Conservation (phyloP, 2,888 invertebrate genomes). For the Amphipyra berbera region DNA sequence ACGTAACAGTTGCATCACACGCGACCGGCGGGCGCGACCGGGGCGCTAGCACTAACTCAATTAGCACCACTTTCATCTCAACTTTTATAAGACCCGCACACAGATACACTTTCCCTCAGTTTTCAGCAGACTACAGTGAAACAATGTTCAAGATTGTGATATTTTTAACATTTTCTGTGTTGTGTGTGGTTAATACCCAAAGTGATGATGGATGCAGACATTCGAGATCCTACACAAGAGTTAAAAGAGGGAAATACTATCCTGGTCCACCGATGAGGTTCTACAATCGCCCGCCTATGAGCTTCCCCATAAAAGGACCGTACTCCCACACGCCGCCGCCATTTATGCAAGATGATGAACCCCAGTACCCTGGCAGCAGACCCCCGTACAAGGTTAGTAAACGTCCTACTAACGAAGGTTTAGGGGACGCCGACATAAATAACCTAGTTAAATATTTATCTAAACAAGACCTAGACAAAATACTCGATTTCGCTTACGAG, state of each 20-base stretch:
- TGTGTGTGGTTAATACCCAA: conserved; percentile 64
- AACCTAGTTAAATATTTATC: conserved; percentile 81
- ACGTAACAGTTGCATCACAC: conserved; percentile 62
- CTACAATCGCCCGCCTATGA: conserved; percentile 74
- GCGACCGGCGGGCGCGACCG: conserved; percentile 45
- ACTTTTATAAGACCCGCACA: conserved; percentile 78
- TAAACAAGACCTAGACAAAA: conserved; percentile 81
- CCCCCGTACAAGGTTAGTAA: conserved; percentile 80
- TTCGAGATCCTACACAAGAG: conserved; percentile 64
- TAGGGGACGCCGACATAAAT: conserved; percentile 79
- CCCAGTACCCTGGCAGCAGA: conserved; percentile 60
- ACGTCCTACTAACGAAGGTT: conserved; percentile 71
- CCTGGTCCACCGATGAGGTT: conserved; percentile 72
- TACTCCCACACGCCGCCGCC: conserved; percentile 82
- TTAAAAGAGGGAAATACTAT: conserved; percentile 80
- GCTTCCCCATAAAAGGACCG: conserved; percentile 65
- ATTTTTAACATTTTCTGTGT: conserved; percentile 49
- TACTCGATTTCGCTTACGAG: conserved; percentile 75
- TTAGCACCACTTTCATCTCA: conserved; percentile 83
- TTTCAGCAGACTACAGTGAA: conserved; percentile 61
- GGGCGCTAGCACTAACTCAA: conserved; percentile 75
- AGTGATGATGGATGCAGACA: conserved; percentile 59
- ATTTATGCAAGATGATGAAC: conserved; percentile 63
- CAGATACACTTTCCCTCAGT: conserved; percentile 77
- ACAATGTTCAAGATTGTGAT: conserved; percentile 52